Conservation (phyloP, 2,797 vertebrate species). For the Menidia menidia region DNA sequence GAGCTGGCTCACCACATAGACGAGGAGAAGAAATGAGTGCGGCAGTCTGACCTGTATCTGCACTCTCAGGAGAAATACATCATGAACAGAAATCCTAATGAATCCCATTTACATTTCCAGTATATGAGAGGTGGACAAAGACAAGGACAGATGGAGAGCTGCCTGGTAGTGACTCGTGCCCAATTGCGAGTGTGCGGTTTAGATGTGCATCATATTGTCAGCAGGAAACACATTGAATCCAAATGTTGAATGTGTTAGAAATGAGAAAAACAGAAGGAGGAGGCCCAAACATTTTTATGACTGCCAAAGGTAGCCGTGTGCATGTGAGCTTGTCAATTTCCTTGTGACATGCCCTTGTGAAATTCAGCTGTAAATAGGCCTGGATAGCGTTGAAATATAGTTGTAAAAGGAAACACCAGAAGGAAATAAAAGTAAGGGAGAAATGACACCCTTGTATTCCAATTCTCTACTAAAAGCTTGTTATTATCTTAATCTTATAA, state of each 20-base stretch:
- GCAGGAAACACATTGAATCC: conserved; percentile 48
- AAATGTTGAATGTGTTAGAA: conserved; percentile 46
- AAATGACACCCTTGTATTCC: conserved; percentile 37
- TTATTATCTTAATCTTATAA: conserved; percentile 20
- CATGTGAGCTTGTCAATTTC: conserved; percentile 21
- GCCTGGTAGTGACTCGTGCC: conserved; percentile 12
- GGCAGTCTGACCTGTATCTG: conserved; percentile 12
- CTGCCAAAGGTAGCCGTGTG: conserved; percentile 16
- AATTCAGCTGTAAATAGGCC: conserved; percentile 29
- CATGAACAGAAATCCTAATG: conserved; percentile 21
- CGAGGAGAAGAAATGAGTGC: conserved; percentile 4
- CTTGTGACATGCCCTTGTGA: conserved; percentile 13
- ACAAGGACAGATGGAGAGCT: conserved; percentile 2
- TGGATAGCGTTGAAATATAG: conserved; percentile 40
- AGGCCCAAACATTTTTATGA: conserved; percentile 43
- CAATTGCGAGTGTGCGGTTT: conserved; percentile 22
- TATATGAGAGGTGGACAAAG: conserved; percentile 14
- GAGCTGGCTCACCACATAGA: conserved; percentile 4
- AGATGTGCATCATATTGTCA: conserved; percentile 49
- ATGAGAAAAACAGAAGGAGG: conserved; percentile 44
- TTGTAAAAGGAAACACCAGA: conserved; percentile 47
- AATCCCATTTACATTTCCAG: conserved; percentile 33
- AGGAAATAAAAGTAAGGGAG: conserved; percentile 20
- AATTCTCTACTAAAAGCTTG: conserved; percentile 28
- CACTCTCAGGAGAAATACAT: conserved; percentile 13